Evolutionary conservation across 2,888 invertebrate genomes (phyloP).

Genomic region (Caenorhabditis drosophilae): DNA sequence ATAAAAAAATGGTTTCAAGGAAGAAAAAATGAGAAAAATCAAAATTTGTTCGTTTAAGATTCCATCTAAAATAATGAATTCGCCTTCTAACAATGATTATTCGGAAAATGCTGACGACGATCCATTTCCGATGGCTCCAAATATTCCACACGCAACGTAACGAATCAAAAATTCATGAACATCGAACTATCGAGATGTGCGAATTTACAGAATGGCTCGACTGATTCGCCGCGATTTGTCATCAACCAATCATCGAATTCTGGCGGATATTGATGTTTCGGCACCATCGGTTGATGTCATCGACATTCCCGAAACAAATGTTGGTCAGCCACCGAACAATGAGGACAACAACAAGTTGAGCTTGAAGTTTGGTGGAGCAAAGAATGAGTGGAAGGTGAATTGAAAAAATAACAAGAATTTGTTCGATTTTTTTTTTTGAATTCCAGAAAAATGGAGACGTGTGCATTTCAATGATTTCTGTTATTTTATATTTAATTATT

Average conservation of each 20-base stretch:
- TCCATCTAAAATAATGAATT: constrained; percentile 3
- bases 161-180: neutral
- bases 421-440: too few relatives aligned
- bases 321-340: too few relatives aligned
- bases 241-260: neutral
- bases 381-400: too few relatives aligned
- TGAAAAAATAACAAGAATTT: too few relatives aligned
- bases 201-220: constrained; percentile 30
- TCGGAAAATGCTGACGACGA: constrained; percentile 18
- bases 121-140: constrained; percentile 7
- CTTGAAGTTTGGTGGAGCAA: too few relatives aligned
- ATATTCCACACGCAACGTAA: constrained; percentile 11
- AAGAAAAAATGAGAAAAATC: too few relatives aligned
- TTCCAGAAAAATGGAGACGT: too few relatives aligned
- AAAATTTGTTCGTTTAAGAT: neutral
- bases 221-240: constrained; percentile 25
- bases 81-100: neutral
- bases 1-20: too few relatives aligned
- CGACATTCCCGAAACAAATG: constrained; percentile 40
- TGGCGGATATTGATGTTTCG: constrained; percentile 44
- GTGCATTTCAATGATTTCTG: too few relatives aligned
- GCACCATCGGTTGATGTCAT: constrained; percentile 50
- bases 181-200: too few relatives aligned
- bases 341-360: too few relatives aligned
- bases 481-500: too few relatives aligned